Conservation (phyloP, 2,113 vertebrate genomes). For the Camelus bactrianus region DNA sequence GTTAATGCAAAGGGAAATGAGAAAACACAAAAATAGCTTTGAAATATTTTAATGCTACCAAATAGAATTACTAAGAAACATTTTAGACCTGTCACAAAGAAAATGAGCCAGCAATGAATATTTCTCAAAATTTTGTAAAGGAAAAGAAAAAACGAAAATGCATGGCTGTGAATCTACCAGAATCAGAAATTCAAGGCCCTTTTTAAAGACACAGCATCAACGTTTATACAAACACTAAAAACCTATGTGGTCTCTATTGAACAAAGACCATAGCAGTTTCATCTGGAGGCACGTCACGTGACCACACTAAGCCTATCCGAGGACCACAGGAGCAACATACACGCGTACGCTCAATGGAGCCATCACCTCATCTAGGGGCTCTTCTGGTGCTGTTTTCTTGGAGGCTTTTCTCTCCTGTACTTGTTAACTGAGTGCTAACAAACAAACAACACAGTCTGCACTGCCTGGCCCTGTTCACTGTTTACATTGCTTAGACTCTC, state of each 20-base stretch:
- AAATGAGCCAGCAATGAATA: background rate
- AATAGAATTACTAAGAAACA: background rate
- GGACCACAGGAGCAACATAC: background rate
- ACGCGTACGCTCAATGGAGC: conserved; percentile 65
- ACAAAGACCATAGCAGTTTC: background rate
- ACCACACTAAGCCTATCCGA: background rate
- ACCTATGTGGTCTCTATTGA: background rate
- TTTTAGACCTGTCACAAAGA: background rate
- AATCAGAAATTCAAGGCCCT: conserved; percentile 20
- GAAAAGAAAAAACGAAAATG: background rate
- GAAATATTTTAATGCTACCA: background rate
- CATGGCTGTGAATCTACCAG: background rate
- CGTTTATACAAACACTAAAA: background rate
- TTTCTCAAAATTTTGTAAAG: background rate
- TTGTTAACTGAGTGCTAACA: conserved; percentile 62
- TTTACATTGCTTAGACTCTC: background rate
- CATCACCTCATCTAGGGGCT: background rate
- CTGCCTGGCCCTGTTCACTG: background rate
- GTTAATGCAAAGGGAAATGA: conserved; percentile 29
- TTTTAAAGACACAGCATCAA: background rate
- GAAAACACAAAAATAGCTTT: conserved; percentile 41
- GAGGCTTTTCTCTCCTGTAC: background rate
- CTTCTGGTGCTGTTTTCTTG: conserved; percentile 44
- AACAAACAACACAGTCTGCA: conserved; percentile 59
- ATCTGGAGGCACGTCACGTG: background rate